These are phyloP conservation scores for Anser brachyrhynchus DNA, from an alignment of 2,113 vertebrate species.

Conservation along the genomic window DNA sequence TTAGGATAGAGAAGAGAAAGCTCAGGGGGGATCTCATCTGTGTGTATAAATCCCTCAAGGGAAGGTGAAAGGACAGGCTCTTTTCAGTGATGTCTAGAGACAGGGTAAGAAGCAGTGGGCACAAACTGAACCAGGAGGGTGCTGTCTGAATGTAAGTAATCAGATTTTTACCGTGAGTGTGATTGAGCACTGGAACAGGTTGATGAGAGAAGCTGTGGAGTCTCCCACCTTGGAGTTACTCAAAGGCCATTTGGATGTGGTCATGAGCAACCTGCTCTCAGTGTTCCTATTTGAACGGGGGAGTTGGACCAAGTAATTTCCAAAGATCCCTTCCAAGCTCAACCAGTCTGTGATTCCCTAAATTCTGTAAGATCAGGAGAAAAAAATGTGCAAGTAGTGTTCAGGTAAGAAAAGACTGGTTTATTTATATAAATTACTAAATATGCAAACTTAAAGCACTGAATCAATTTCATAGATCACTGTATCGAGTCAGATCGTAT, in stretches of 20 bases:
- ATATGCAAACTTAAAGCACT: background rate
- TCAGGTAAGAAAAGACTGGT: background rate
- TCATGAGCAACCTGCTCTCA: background rate
- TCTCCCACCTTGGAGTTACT: background rate
- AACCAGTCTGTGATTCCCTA: background rate
- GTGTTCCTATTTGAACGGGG: background rate
- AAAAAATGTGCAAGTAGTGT: background rate
- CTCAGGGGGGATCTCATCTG: background rate
- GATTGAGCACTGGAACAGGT: background rate
- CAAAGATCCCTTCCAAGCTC: background rate
- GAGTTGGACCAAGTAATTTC: background rate
- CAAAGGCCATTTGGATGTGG: fast-evolving
- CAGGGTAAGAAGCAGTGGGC: background rate
- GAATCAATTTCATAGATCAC: background rate
- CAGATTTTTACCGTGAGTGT: background rate
- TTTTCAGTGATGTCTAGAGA: background rate
- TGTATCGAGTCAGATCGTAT: background rate
- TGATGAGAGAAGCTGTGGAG: background rate
- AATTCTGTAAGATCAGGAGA: background rate
- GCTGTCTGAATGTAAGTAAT: background rate
- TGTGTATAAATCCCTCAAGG: background rate
- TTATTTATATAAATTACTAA: background rate
- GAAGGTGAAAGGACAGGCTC: background rate
- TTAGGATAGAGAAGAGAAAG: background rate
- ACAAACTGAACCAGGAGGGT: background rate